Evolutionary conservation across 2,888 invertebrate species (phyloP), one percentile per base, ranked within the genome.

Genomic region (Acronicta aceris): DNA sequence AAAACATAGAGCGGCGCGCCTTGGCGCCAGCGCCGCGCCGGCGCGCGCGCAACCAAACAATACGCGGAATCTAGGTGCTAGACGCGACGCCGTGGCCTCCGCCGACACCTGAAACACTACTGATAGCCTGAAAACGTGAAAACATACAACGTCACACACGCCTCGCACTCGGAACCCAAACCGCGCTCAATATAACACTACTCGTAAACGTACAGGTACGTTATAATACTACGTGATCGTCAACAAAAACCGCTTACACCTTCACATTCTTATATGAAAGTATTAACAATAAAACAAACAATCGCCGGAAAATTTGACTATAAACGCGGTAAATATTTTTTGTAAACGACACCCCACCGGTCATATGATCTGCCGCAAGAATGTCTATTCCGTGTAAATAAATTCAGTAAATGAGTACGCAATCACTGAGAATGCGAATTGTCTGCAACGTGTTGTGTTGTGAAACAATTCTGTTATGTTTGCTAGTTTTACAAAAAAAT

Each of bases 371-470:
- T 79, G 78, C 78, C 78, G 76, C 76, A 80, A 82, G 85, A 87
- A 88, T 87, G 84, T 83, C 78, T 84, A 86, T 85, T 87, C 81
- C 83, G 83, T 86, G 86, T 84, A 87, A 88, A 87, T 85, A 87
- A 84, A 87, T 84, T 85, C 81, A 82, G 72, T 79, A 79, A 80
- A 79, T 63, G 67, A 74, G 76, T 85, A 85, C 82, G 84, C 84
- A 88, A 85, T 78, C 77, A 74, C 64, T 58, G 78, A 80, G 85
- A 90, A 89, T 89, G 83, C 77, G 82, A 81, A 76, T 77, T 79
- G 84, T 86, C 71, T 83, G 86, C 88, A 84, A 83, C 79, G 81
- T 78, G 71, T 63, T 71, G 66, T 74, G 61, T 80, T 81, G 80
- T 81, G 76, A 80, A 79, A 80, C 76, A 66, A 68, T 71, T 59